Evolutionary conservation across 2,888 invertebrate genomes (phyloP), one percentile per base, ranked within the genome.

Genomic region (Cybosia mesomella): DNA sequence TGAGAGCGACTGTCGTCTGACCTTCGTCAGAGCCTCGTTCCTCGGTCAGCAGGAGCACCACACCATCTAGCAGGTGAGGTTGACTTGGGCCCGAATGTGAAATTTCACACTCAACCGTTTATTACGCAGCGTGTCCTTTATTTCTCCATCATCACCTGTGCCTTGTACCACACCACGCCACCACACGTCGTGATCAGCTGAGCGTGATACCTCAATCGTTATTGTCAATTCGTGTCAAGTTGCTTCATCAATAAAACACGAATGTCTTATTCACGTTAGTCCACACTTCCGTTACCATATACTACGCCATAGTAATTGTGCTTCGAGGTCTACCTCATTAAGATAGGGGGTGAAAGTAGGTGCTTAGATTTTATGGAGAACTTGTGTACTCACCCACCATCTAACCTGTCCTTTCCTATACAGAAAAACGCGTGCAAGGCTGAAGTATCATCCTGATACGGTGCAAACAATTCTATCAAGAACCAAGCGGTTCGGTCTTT

Each of bases 151-250:
- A 39, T 18, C 13, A 3, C 36, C 53, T 22, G 2, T n/a, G 5
- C 54, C 39, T 64, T 62, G 21, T 10, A 49, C 66, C 66, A 64
- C 15, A 36, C 9, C n/a, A 21, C 43, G 34, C 10, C 39, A 32
- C 68, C 63, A 63, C 5, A 62, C 75, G 65, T 74, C 76, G 72
- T 72, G 70, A 62, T 71, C 75, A 70, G 10, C 70, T 67, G 60
- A 81, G 72, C 82, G 81, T 81, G 81, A 72, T 79, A 66, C 83
- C 79, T 74, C 71, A 59, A 72, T 68, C 65, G 28, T 79, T 74
- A 81, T 73, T 74, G 76, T 68, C 71, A 70, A 80, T 65, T 74
- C 78, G 80, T 82, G 80, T 82, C 82, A 76, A 76, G 68, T 76
- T 71, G 71, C 75, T 66, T 67, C 71, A 57, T 11, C 71, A 64